These are phyloP conservation scores for Leistus spinibarbis DNA, from an alignment of 2,888 invertebrate genomes.

Conservation along the genomic window DNA sequence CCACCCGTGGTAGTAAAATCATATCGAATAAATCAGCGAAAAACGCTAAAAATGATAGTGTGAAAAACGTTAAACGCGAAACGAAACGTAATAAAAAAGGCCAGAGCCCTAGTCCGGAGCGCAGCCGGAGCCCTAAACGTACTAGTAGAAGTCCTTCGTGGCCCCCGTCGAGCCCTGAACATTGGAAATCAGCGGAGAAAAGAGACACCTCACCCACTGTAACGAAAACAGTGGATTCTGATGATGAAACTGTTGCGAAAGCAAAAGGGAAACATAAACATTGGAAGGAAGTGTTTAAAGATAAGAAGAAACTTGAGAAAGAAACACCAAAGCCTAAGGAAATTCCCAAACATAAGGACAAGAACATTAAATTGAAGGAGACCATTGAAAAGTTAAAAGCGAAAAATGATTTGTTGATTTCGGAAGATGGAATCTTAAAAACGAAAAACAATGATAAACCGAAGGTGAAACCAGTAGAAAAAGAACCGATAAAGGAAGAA, in stretches of 20 bases:
- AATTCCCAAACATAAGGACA: slow-evolving; percentile 49
- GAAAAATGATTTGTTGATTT: slow-evolving; percentile 64
- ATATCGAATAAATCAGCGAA: slow-evolving; percentile 41
- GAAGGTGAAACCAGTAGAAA: slow-evolving; percentile 38
- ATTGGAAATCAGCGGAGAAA: slow-evolving; percentile 49
- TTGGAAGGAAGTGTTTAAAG: slow-evolving; percentile 49
- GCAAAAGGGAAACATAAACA: slow-evolving; percentile 48
- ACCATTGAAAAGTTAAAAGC: slow-evolving; percentile 71
- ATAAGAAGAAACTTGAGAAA: slow-evolving; percentile 42
- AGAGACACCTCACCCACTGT: slow-evolving; percentile 49
- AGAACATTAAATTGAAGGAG: slow-evolving; percentile 55
- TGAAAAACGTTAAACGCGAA: slow-evolving; percentile 34
- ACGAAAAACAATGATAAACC: slow-evolving; percentile 45
- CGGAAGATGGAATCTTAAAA: slow-evolving; percentile 32
- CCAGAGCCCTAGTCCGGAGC: slow-evolving; percentile 46
- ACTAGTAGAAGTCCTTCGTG: slow-evolving; percentile 52
- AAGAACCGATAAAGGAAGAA: slow-evolving; percentile 50
- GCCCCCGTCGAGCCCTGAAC: slow-evolving; percentile 53
- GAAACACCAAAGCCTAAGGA: slow-evolving; percentile 41
- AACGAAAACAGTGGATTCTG: slow-evolving; percentile 38
- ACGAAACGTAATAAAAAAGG: slow-evolving; percentile 48
- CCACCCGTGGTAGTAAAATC: slow-evolving; percentile 32
- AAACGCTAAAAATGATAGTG: slow-evolving; percentile 38
- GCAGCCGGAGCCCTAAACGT: slow-evolving; percentile 46
- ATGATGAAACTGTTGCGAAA: slow-evolving; percentile 44